Percentiles rank a stretch among this genome's conserved stretches.
phyloP scores from a whole-genome alignment of 2,797 vertebrate species.

The Centropyge bicolor region DNA sequence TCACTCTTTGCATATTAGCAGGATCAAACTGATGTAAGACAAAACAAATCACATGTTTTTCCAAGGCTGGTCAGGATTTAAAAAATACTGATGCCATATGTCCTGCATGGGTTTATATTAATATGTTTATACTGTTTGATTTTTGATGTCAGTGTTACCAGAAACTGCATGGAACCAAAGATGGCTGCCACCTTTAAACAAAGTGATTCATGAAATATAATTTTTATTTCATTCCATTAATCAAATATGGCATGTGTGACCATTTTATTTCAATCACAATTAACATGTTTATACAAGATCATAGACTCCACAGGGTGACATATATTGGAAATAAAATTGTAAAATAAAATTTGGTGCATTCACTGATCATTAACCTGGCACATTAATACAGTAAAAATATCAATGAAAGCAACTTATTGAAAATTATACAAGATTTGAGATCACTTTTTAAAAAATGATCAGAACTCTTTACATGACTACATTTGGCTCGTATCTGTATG shows the following conservation, averaged over 20 bases:
- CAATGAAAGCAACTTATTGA: background rate
- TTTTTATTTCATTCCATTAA: background rate
- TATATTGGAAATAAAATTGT: background rate
- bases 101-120: background rate
- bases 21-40: background rate
- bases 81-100: background rate
- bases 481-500: background rate
- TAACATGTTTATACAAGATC: background rate
- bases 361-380: no score
- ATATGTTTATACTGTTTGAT: background rate
- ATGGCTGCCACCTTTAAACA: background rate
- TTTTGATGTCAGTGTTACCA: background rate
- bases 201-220: background rate
- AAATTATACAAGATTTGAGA: background rate
- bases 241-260: background rate
- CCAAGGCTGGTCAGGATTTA: background rate
- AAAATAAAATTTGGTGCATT: background rate
- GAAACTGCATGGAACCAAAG: background rate
- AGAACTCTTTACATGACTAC: background rate
- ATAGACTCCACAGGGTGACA: background rate
- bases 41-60: background rate
- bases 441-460: background rate
- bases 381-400: background rate
- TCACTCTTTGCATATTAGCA: background rate
- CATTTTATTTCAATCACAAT: conserved; percentile 2